phyloP scores from a whole-genome alignment of 1,140 invertebrate genomes.

The Melitaea cinxia region DNA sequence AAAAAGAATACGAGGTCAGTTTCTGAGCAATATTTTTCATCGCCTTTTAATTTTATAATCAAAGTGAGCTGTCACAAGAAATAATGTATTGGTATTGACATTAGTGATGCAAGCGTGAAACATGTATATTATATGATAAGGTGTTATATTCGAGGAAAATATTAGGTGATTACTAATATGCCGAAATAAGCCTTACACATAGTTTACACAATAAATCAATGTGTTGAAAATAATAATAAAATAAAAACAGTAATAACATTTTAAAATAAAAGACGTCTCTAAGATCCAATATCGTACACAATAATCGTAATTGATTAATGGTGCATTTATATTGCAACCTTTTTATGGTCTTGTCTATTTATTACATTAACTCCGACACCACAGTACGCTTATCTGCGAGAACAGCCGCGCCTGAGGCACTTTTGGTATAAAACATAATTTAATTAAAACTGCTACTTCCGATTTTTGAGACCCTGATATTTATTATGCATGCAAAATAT shows the following conservation, averaged over 20 bases:
- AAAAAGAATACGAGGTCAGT: neutral
- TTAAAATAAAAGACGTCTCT: too few relatives aligned
- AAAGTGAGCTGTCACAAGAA: neutral
- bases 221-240: too few relatives aligned
- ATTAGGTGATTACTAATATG: too few relatives aligned
- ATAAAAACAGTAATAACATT: too few relatives aligned
- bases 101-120: slow-evolving; percentile 3
- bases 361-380: slow-evolving; percentile 54
- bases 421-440: slow-evolving; percentile 24
- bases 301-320: neutral
- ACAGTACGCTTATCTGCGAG: slow-evolving; percentile 57
- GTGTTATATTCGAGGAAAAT: neutral
- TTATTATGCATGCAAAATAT: neutral
- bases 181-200: too few relatives aligned
- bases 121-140: neutral
- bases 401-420: slow-evolving; percentile 50
- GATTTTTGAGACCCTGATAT: slow-evolving; percentile 8
- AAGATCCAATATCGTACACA: too few relatives aligned
- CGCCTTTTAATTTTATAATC: neutral
- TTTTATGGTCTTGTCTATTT: slow-evolving; percentile 57
- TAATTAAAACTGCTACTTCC: slow-evolving; percentile 9
- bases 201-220: too few relatives aligned
- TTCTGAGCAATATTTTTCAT: slow-evolving; percentile 3
- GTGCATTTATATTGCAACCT: slow-evolving; percentile 47
- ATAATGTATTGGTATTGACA: slow-evolving; percentile 2